These are phyloP conservation scores for Talpa occidentalis DNA, from an alignment of 2,113 vertebrate species.

Conservation along the genomic window DNA sequence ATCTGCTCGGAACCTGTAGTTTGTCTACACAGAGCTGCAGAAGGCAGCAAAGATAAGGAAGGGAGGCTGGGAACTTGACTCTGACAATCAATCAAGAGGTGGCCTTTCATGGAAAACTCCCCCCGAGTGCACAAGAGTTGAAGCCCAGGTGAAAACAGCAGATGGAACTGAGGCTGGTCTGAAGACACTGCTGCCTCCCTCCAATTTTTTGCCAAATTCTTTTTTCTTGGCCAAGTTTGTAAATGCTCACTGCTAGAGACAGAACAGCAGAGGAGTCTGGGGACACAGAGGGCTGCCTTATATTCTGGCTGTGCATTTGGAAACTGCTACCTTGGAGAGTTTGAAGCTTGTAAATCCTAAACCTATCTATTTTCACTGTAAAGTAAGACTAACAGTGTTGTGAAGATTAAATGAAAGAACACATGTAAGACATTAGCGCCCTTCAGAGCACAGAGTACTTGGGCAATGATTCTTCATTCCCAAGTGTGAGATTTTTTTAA, in stretches of 20 bases:
- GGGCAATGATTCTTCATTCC: background rate
- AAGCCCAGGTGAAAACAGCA: background rate
- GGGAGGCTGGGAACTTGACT: background rate
- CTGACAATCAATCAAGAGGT: background rate
- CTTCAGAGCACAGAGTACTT: background rate
- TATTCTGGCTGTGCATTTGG: background rate
- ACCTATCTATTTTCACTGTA: background rate
- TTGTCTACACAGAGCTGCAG: conserved; percentile 50
- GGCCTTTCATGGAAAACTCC: conserved; percentile 6
- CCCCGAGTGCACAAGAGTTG: background rate
- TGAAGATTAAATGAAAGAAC: background rate
- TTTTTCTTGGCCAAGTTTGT: background rate
- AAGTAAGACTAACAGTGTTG: background rate
- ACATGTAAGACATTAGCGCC: background rate
- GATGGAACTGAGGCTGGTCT: background rate
- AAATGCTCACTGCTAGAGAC: background rate
- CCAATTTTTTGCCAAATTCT: background rate
- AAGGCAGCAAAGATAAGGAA: conserved; percentile 66
- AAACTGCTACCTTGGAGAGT: background rate
- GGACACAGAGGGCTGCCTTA: background rate
- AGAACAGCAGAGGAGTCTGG: background rate
- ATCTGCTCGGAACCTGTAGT: background rate
- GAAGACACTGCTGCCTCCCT: background rate
- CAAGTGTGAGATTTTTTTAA: background rate
- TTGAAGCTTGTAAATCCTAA: background rate